These are phyloP conservation scores for Myotis yumanensis DNA, from an alignment of 2,113 vertebrate species.

Conservation along the genomic window DNA sequence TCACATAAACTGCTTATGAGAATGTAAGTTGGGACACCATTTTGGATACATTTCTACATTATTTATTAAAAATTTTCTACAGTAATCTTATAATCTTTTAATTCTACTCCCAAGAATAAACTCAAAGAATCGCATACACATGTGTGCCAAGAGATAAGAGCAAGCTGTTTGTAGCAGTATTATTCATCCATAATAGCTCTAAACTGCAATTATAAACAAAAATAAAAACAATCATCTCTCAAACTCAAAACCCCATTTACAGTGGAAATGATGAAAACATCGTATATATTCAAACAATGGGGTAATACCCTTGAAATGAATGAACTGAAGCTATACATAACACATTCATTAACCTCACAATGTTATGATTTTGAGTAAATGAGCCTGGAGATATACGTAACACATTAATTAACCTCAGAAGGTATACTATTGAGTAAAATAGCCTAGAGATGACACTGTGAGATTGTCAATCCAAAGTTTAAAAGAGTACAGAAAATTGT, in stretches of 20 bases:
- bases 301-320: neutral
- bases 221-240: neutral
- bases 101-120: neutral
- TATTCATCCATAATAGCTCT: neutral
- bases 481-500: neutral
- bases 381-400: neutral
- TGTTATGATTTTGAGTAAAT: neutral
- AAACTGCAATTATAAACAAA: neutral
- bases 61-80: neutral
- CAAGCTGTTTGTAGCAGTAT: neutral
- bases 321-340: neutral
- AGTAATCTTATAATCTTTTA: neutral
- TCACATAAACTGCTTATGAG: neutral
- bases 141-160: neutral
- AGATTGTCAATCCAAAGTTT: neutral
- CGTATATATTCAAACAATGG: neutral
- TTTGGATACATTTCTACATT: neutral
- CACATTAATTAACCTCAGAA: neutral
- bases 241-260: neutral
- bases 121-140: neutral
- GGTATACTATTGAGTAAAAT: neutral
- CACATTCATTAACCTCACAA: neutral
- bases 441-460: neutral
- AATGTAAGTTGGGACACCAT: neutral
- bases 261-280: neutral